A percentile compares a stretch with the other conserved stretches of the same genome.
Conservation (phyloP, 1,140 invertebrate species). For the Pseudomyrmex flavicornis region DNA sequence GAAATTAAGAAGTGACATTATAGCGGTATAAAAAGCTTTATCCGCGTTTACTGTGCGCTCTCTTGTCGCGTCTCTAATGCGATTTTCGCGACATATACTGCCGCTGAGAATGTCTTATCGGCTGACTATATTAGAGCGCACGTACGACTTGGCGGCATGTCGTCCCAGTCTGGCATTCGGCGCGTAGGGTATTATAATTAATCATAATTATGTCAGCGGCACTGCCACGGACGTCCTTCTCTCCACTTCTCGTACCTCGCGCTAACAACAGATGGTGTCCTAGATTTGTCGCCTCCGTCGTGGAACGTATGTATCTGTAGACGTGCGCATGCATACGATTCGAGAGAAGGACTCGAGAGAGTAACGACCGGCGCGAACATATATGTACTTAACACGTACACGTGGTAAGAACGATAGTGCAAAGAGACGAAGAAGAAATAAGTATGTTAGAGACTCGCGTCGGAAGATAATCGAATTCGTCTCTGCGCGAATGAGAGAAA, state of each 20-base stretch:
- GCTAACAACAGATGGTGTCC: slow-evolving; percentile 72
- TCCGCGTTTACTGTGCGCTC: background rate
- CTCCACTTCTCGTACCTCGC: slow-evolving; percentile 46
- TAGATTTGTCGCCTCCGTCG: slow-evolving; percentile 63
- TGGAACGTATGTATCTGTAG: slow-evolving; percentile 8
- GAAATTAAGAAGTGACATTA: background rate
- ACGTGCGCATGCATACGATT: slow-evolving; percentile 46
- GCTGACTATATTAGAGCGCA: slow-evolving; percentile 40
- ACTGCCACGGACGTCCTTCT: slow-evolving; percentile 63
- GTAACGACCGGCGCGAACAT: slow-evolving; percentile 42
- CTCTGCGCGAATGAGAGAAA: background rate
- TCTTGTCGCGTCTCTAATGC: background rate
- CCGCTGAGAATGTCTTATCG: slow-evolving; percentile 40
- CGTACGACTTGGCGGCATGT: slow-evolving; percentile 47
- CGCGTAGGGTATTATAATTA: slow-evolving; percentile 71
- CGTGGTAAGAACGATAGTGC: background rate
- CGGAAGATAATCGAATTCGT: too few species aligned
- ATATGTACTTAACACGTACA: slow-evolving; percentile 1
- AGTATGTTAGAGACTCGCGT: background rate
- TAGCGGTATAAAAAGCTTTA: background rate
- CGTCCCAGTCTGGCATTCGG: slow-evolving; percentile 49
- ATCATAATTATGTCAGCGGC: slow-evolving; percentile 75
- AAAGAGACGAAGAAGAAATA: background rate
- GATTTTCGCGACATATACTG: background rate
- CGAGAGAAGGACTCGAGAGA: slow-evolving; percentile 23